Conservation (phyloP, 2,113 vertebrate species). For the Dasyprocta punctata region DNA sequence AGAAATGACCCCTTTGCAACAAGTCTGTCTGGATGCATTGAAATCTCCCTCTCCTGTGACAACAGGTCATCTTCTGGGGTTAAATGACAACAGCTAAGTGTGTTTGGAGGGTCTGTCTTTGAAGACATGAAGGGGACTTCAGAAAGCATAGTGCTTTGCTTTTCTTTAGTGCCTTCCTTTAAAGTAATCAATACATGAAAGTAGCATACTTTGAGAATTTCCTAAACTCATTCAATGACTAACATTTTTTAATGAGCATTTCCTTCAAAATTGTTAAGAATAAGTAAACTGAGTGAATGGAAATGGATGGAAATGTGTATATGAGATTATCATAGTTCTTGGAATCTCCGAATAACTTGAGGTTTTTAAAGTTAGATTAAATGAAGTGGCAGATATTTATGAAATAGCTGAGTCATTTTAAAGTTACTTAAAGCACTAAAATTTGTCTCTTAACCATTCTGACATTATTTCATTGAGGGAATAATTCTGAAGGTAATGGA, state of each 20-base stretch:
- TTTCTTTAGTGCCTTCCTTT: background rate
- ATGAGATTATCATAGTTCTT: background rate
- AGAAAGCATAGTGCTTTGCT: background rate
- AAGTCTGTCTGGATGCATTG: background rate
- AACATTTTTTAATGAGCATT: background rate
- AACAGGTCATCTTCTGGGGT: background rate
- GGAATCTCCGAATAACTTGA: background rate
- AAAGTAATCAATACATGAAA: background rate
- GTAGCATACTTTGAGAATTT: background rate
- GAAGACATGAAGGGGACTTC: background rate
- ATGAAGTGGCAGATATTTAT: background rate
- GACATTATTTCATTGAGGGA: background rate
- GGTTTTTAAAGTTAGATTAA: background rate
- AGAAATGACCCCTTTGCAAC: background rate
- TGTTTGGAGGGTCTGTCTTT: background rate
- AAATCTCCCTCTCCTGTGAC: background rate
- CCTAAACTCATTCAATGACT: background rate
- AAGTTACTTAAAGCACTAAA: background rate
- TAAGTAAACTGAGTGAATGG: background rate
- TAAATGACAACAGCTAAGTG: background rate
- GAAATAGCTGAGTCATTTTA: background rate
- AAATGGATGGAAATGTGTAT: background rate
- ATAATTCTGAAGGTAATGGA: background rate
- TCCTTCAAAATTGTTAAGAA: background rate
- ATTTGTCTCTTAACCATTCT: background rate